Percentiles rank a stretch among this genome's conserved stretches.
These are phyloP conservation scores for Setipinna tenuifilis DNA, from an alignment of 2,797 vertebrate species.

Conservation along the genomic window DNA sequence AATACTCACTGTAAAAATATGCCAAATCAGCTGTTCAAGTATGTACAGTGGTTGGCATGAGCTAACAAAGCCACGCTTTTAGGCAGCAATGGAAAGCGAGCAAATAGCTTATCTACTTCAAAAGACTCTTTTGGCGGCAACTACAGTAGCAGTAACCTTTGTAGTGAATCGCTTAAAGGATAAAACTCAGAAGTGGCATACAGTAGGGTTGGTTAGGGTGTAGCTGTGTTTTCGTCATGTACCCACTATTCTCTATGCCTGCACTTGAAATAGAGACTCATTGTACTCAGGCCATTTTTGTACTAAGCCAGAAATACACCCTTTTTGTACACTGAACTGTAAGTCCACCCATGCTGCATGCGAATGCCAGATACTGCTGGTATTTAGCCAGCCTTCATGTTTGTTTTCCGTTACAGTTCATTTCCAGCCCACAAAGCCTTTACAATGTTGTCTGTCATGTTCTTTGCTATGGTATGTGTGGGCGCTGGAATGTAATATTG, in stretches of 20 bases:
- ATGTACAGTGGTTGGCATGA: background rate
- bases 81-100: background rate
- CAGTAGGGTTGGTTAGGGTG: background rate
- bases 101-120: background rate
- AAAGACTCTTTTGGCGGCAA: background rate
- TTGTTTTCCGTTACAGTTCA: background rate
- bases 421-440: background rate
- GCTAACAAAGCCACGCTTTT: background rate
- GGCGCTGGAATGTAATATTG: background rate
- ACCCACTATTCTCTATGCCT: background rate
- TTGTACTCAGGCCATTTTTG: constrained; percentile 16
- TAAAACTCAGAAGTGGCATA: background rate
- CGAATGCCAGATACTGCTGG: background rate
- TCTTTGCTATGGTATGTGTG: background rate
- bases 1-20: background rate
- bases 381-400: background rate
- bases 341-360: background rate
- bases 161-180: background rate
- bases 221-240: background rate
- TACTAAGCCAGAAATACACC: background rate
- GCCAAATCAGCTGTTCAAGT: constrained; percentile 1
- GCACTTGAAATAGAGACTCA: background rate
- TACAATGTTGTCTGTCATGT: background rate
- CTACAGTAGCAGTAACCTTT: background rate
- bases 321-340: background rate